phyloP scores from a whole-genome alignment of 2,888 invertebrate genomes.

The Tiliacea citrago region DNA sequence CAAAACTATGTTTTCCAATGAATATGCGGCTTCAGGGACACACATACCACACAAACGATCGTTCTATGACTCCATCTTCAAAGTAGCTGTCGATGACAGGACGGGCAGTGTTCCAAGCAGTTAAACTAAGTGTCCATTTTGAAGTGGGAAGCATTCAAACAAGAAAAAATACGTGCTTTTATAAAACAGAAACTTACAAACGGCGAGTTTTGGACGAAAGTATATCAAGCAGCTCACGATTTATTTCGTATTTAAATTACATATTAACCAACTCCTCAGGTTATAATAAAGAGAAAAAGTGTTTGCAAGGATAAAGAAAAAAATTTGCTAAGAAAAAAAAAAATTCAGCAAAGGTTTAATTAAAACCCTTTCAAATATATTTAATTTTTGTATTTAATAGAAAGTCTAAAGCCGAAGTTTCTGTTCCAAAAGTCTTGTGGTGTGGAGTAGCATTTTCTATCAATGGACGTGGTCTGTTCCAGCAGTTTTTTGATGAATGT shows the following conservation, averaged over 20 bases:
- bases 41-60: slow-evolving; percentile 53
- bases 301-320: background rate
- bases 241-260: background rate
- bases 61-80: slow-evolving; percentile 46
- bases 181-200: slow-evolving; percentile 46
- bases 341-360: background rate
- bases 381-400: background rate
- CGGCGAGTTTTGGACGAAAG: background rate
- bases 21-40: slow-evolving; percentile 31
- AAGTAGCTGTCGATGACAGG: slow-evolving; percentile 42
- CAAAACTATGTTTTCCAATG: slow-evolving; percentile 30
- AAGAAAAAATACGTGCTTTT: slow-evolving; percentile 54
- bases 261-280: background rate
- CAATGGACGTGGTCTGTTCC: background rate
- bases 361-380: background rate
- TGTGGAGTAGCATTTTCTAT: slow-evolving; percentile 3
- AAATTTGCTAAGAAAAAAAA: background rate
- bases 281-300: background rate
- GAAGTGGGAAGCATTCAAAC: slow-evolving; percentile 56
- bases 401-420: background rate
- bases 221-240: background rate
- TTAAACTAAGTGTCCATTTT: slow-evolving; percentile 56
- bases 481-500: background rate
- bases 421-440: slow-evolving; percentile 5
- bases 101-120: slow-evolving; percentile 51